phyloP scores from a whole-genome alignment of 2,888 invertebrate species.

The Athetis lepigone region DNA sequence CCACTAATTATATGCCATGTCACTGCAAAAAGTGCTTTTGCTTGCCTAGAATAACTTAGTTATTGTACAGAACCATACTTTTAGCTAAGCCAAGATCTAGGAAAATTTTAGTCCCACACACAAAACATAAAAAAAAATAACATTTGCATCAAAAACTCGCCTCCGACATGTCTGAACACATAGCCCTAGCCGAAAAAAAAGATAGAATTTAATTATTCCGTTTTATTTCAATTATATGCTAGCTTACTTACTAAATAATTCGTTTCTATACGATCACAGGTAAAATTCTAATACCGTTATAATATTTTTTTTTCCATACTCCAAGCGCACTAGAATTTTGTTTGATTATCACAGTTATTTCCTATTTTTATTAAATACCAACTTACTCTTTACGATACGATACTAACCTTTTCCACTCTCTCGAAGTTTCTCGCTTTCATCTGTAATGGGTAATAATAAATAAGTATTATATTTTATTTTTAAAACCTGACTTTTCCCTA shows the following conservation, averaged over 20 bases:
- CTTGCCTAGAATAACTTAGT: too few species aligned
- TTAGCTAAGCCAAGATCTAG: too few species aligned
- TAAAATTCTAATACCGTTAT: not conserved
- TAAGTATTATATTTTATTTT: too few species aligned
- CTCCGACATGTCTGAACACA: slow-evolving; percentile 89
- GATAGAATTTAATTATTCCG: slow-evolving; percentile 70
- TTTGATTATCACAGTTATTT: slow-evolving; percentile 66
- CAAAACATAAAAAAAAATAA: not conserved
- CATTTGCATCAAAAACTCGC: slow-evolving; percentile 79
- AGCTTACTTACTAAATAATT: slow-evolving; percentile 43
- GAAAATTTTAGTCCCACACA: too few species aligned
- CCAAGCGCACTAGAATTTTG: slow-evolving; percentile 19
- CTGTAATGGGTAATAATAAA: slow-evolving; percentile 90
- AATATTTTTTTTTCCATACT: slow-evolving; percentile 12
- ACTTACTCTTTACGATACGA: slow-evolving; percentile 70
- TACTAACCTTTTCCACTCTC: slow-evolving; percentile 99
- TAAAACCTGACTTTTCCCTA: too few species aligned
- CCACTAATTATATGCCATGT: too few species aligned
- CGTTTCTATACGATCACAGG: slow-evolving; percentile 18
- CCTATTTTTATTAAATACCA: slow-evolving; percentile 39
- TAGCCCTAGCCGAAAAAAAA: slow-evolving; percentile 87
- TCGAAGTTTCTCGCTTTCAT: slow-evolving; percentile 99
- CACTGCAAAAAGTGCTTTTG: too few species aligned
- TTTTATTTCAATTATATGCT: slow-evolving; percentile 78
- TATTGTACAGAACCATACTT: too few species aligned